Percentiles rank a stretch among this genome's conserved stretches.
These are phyloP conservation scores for Xiphorhynchus erythropygius DNA, from an alignment of 2,797 vertebrate genomes.

Conservation along the genomic window DNA sequence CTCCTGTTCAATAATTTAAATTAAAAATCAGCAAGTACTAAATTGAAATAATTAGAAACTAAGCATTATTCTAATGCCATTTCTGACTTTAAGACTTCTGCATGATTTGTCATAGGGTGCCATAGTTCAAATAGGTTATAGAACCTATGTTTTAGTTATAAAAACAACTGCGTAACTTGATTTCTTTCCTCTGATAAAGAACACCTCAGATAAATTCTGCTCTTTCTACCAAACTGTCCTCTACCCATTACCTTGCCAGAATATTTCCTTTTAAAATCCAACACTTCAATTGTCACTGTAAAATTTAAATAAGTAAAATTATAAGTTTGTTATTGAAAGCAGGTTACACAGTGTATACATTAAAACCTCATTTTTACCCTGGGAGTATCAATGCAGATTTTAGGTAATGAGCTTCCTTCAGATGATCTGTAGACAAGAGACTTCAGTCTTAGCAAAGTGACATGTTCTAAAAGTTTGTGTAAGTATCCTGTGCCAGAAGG, in stretches of 20 bases:
- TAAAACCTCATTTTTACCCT: not conserved
- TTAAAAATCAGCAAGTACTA: not conserved
- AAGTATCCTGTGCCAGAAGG: not conserved
- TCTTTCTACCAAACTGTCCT: not conserved
- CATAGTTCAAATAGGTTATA: not conserved
- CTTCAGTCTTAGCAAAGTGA: not conserved
- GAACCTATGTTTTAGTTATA: not conserved
- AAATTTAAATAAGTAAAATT: not conserved
- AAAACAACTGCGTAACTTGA: not conserved
- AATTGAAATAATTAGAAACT: not conserved
- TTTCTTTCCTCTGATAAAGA: not conserved
- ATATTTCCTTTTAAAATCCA: not conserved
- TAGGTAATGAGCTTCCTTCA: not conserved
- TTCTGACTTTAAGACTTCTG: not conserved
- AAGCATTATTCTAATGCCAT: not conserved
- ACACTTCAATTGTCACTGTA: not conserved
- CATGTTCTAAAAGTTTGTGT: fast-evolving
- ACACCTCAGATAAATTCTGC: not conserved
- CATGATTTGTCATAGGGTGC: not conserved
- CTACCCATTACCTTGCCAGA: not conserved
- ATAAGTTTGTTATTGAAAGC: not conserved
- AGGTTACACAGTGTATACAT: not conserved
- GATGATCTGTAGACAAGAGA: not conserved
- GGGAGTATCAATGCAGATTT: not conserved
- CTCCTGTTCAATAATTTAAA: not conserved